A percentile compares a stretch with the other conserved stretches of the same genome.
These are phyloP conservation scores for Desmodus rotundus DNA, from an alignment of 2,113 vertebrate genomes.

Conservation along the genomic window DNA sequence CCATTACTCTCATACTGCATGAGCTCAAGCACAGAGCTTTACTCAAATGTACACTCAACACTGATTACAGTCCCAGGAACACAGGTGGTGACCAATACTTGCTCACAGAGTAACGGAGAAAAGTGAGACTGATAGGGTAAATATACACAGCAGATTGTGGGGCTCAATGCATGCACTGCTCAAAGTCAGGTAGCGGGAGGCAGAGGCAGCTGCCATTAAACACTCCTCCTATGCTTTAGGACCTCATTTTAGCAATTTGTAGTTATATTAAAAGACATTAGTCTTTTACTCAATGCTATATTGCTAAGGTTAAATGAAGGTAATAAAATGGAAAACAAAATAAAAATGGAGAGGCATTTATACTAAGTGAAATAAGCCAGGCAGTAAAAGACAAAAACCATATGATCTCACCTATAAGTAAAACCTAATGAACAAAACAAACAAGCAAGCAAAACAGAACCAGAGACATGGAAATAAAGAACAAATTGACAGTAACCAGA, in stretches of 20 bases:
- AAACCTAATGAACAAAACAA: too few relatives aligned
- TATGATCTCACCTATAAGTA: too few relatives aligned
- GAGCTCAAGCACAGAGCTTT: neutral
- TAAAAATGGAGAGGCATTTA: neutral
- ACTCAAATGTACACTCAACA: neutral
- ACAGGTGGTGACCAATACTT: neutral
- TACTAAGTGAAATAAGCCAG: too few relatives aligned
- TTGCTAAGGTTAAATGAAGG: neutral
- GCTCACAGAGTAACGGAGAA: neutral
- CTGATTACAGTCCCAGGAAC: neutral
- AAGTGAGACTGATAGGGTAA: neutral
- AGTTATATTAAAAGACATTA: constrained; percentile 8
- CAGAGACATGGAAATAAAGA: too few relatives aligned
- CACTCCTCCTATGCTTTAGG: neutral
- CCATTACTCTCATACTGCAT: accelerated
- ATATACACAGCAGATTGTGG: neutral
- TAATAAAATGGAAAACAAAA: constrained; percentile 32
- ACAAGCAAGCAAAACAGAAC: too few relatives aligned
- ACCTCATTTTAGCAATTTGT: neutral
- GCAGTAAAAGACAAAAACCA: too few relatives aligned
- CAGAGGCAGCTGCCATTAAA: neutral
- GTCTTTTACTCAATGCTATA: neutral
- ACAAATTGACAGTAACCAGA: too few relatives aligned
- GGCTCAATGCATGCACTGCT: neutral
- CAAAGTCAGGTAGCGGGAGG: neutral